Percentiles rank a stretch among this genome's conserved stretches.
Conservation (phyloP, 2,888 invertebrate species). For the Eupithecia centaureata region DNA sequence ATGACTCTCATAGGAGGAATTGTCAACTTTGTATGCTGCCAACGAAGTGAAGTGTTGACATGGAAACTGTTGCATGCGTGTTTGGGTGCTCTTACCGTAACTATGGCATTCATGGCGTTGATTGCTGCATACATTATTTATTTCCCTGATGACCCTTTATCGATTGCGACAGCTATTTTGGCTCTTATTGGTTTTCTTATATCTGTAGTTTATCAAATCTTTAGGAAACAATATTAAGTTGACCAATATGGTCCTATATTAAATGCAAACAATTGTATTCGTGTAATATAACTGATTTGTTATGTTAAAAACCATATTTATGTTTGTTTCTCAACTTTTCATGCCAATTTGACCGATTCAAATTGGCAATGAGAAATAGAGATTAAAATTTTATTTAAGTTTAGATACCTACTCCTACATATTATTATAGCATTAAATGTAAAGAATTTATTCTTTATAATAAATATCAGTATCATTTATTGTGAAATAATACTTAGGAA, state of each 20-base stretch:
- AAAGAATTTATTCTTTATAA: not conserved
- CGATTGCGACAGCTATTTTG: constrained; percentile 53
- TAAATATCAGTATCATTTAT: no score
- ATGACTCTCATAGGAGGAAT: constrained; percentile 61
- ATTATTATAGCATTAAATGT: not conserved
- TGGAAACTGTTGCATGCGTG: constrained; percentile 50
- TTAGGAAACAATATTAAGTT: constrained; percentile 24
- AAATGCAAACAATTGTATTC: constrained; percentile 2
- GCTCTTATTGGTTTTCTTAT: constrained; percentile 55
- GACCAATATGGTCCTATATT: not conserved
- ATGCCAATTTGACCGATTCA: not conserved
- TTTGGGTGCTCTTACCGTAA: constrained; percentile 52
- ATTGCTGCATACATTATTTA: constrained; percentile 47
- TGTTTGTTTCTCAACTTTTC: not conserved
- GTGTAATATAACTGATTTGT: constrained; percentile 4
- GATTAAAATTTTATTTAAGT: not conserved
- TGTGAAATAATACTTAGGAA: no score
- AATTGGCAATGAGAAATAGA: not conserved
- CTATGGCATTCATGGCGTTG: constrained; percentile 54
- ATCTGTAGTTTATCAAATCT: constrained; percentile 43
- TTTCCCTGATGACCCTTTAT: constrained; percentile 40
- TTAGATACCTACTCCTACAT: not conserved
- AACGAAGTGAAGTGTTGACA: constrained; percentile 29
- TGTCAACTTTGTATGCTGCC: constrained; percentile 48
- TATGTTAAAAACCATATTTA: not conserved